Evolutionary conservation across 2,797 vertebrate species (phyloP).

Genomic region (Sphaeramia orbicularis): DNA sequence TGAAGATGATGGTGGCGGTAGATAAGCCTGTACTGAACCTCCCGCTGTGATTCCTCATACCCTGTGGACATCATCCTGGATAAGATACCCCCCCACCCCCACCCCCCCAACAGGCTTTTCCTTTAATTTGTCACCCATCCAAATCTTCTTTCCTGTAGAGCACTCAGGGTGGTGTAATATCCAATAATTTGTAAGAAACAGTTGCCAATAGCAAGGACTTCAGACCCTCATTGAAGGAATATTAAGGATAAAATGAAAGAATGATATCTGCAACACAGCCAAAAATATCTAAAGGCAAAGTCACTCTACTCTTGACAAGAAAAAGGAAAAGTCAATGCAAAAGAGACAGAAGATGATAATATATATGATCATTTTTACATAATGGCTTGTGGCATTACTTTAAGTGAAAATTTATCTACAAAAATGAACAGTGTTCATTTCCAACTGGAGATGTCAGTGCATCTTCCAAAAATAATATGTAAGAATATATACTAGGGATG

Average conservation of each 20-base stretch:
- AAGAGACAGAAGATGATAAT: conserved; percentile 19
- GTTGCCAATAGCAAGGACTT: conserved; percentile 62
- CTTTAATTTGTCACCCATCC: too few relatives aligned
- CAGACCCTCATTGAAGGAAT: conserved; percentile 39
- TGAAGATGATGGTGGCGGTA: too few relatives aligned
- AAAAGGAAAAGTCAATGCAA: conserved; percentile 17
- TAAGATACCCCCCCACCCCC: too few relatives aligned
- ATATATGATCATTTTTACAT: conserved; percentile 14
- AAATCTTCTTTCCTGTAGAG: not conserved
- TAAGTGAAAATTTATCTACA: too few relatives aligned
- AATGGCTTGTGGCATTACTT: conserved; percentile 14
- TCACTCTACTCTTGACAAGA: conserved; percentile 35
- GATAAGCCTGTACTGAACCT: too few relatives aligned
- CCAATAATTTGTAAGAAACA: conserved; percentile 43
- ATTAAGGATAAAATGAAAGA: conserved; percentile 47
- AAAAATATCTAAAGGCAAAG: conserved; percentile 66
- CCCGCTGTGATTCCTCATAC: too few relatives aligned
- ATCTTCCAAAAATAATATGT: too few relatives aligned
- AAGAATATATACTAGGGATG: too few relatives aligned
- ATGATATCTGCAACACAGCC: conserved; percentile 55
- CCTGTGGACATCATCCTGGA: too few relatives aligned
- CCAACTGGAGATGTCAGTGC: too few relatives aligned
- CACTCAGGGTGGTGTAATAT: conserved; percentile 24
- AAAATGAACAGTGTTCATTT: not conserved
- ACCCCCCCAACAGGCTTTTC: not conserved